A percentile compares a stretch with the other conserved stretches of the same genome.
Conservation (phyloP, 2,113 vertebrate genomes). For the Zeus faber region DNA sequence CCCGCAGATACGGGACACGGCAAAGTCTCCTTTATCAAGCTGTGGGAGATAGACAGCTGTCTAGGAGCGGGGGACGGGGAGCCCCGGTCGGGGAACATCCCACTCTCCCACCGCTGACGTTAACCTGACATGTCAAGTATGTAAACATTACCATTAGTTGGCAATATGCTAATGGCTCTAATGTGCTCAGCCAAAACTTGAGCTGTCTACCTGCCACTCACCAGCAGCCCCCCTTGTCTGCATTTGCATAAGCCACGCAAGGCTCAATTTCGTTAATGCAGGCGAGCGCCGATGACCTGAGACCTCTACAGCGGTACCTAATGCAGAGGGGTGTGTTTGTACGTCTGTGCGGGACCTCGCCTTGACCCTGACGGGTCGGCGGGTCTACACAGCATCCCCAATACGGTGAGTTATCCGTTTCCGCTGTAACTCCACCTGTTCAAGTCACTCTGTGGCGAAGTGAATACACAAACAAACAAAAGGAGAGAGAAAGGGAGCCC, state of each 20-base stretch:
- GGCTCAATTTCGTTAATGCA: conserved; percentile 75
- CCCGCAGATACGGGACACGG: conserved; percentile 38
- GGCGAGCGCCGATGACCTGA: conserved; percentile 63
- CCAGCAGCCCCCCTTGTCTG: conserved; percentile 41
- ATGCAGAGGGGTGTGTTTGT: conserved; percentile 45
- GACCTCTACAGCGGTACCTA: conserved; percentile 54
- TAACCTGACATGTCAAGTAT: conserved; percentile 64
- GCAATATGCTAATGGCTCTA: conserved; percentile 71
- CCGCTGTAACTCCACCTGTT: conserved; percentile 25
- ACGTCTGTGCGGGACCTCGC: conserved; percentile 34
- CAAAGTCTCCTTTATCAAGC: conserved; percentile 41
- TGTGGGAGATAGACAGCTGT: conserved; percentile 34
- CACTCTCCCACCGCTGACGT: conserved; percentile 28
- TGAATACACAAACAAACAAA: conserved; percentile 29
- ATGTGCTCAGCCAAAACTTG: conserved; percentile 59
- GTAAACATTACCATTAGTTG: conserved; percentile 69
- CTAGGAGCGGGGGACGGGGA: conserved; percentile 28
- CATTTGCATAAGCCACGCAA: conserved; percentile 70
- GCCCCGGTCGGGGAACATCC: conserved; percentile 15
- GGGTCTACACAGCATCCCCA: conserved; percentile 48
- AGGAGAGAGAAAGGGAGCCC: conserved; percentile 6
- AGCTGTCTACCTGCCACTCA: conserved; percentile 62
- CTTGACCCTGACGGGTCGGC: conserved; percentile 58
- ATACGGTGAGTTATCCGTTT: conserved; percentile 56
- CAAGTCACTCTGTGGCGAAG: conserved; percentile 8